A percentile compares a stretch with the other conserved stretches of the same genome.
Conservation (phyloP, 2,113 vertebrate genomes). For the Dunckerocampus dactyliophorus region DNA sequence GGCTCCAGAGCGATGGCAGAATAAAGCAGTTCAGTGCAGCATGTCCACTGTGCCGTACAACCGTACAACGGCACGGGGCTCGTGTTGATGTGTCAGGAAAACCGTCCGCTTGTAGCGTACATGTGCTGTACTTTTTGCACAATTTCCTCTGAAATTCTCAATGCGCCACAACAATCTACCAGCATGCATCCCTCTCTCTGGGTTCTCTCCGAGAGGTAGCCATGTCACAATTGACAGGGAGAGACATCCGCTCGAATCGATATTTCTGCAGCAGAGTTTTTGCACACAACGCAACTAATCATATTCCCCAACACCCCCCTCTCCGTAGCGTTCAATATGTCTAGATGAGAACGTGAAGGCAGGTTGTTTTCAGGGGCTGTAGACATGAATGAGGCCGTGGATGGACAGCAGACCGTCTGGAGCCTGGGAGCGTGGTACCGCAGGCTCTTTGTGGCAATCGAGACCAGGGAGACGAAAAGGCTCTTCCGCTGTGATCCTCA, state of each 20-base stretch:
- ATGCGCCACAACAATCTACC: constrained; percentile 4
- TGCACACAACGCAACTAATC: constrained; percentile 3
- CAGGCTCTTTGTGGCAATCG: constrained; percentile 22
- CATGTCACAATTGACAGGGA: constrained; percentile 54
- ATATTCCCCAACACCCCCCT: background rate
- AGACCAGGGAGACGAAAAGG: constrained; percentile 42
- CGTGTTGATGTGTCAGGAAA: background rate
- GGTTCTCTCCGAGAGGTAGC: constrained; percentile 53
- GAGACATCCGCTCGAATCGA: constrained; percentile 40
- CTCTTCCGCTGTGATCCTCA: constrained; percentile 15
- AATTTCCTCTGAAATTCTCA: background rate
- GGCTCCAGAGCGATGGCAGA: background rate
- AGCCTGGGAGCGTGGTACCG: constrained; percentile 27
- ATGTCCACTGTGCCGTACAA: too few relatives aligned
- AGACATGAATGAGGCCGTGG: constrained; percentile 42
- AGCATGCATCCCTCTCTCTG: constrained; percentile 5
- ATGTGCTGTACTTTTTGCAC: background rate
- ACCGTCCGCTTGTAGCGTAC: background rate
- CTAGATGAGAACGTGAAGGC: constrained; percentile 58
- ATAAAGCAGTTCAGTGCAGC: background rate
- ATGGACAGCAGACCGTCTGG: constrained; percentile 25
- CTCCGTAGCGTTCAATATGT: constrained; percentile 44
- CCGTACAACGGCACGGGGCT: background rate
- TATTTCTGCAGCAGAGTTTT: constrained; percentile 32
- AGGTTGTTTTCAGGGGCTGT: constrained; percentile 46